Evolutionary conservation across 2,888 invertebrate genomes (phyloP).

Genomic region (Liopterus haemorrhoidalis): DNA sequence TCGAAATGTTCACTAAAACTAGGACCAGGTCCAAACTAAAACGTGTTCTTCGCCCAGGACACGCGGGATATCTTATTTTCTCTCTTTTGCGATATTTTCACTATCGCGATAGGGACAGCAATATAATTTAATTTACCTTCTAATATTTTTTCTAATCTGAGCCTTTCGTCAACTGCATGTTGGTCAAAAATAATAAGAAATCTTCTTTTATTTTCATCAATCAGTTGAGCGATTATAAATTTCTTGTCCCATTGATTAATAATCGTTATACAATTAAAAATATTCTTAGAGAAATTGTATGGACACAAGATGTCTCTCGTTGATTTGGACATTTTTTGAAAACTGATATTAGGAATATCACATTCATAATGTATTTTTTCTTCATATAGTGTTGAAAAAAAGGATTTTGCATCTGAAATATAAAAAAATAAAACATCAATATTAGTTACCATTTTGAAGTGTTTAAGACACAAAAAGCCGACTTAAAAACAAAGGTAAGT

Average conservation of each 20-base stretch:
- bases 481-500: too few species aligned
- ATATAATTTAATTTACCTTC: constrained; percentile 45
- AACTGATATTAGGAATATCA: constrained; percentile 33
- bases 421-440: constrained; percentile 1
- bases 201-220: constrained; percentile 43
- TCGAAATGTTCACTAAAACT: neutral
- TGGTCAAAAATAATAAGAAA: constrained; percentile 72
- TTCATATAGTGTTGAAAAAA: constrained; percentile 40
- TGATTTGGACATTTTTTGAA: constrained; percentile 18
- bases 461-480: too few species aligned
- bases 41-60: too few species aligned
- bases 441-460: too few species aligned
- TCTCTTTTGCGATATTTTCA: too few species aligned
- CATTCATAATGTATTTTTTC: constrained; percentile 39
- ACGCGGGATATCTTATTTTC: too few species aligned
- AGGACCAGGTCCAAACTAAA: too few species aligned
- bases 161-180: constrained; percentile 82
- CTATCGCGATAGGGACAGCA: too few species aligned
- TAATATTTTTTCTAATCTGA: constrained; percentile 66
- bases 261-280: constrained; percentile 48
- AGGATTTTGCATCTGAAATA: constrained; percentile 39
- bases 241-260: constrained; percentile 71
- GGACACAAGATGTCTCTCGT: constrained; percentile 4
- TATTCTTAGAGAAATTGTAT: constrained; percentile 45
- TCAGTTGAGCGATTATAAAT: constrained; percentile 54